A percentile compares a stretch with the other conserved stretches of the same genome.
phyloP scores from a whole-genome alignment of 2,113 vertebrate genomes.

The Nannobrachium achirus region DNA sequence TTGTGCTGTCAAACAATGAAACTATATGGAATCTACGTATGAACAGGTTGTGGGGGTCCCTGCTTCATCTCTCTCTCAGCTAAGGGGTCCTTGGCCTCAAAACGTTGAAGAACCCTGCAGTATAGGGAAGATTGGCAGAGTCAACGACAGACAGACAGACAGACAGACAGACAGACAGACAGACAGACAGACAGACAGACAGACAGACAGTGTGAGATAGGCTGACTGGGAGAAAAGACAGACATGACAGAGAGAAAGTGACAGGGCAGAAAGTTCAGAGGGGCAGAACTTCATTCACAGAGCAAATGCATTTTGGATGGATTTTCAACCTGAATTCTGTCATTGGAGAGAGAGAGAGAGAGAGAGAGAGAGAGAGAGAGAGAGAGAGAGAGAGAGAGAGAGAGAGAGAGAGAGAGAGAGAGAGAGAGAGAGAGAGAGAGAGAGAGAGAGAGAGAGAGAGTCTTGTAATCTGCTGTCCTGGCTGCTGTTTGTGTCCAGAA shows the following conservation, averaged over 20 bases:
- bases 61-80: too few species aligned
- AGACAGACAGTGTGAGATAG: slow-evolving; percentile 13
- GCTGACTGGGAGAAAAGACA: neutral
- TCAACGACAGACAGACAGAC: neutral
- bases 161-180: slow-evolving; percentile 19
- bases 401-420: neutral
- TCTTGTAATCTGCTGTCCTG: slow-evolving; percentile 25
- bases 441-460: neutral
- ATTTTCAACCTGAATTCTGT: too few species aligned
- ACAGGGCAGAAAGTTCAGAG: neutral
- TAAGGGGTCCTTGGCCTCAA: too few species aligned
- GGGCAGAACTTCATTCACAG: neutral
- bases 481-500: slow-evolving; percentile 23
- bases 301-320: neutral
- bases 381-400: neutral
- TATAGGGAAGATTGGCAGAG: neutral
- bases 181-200: slow-evolving; percentile 15
- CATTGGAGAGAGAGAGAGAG: neutral
- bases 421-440: neutral
- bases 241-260: neutral
- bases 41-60: too few species aligned
- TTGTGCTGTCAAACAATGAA: too few species aligned
- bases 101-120: too few species aligned
- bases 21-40: too few species aligned
- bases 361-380: neutral